Conservation (phyloP, 2,113 vertebrate species). For the Leucoraja erinaceus region DNA sequence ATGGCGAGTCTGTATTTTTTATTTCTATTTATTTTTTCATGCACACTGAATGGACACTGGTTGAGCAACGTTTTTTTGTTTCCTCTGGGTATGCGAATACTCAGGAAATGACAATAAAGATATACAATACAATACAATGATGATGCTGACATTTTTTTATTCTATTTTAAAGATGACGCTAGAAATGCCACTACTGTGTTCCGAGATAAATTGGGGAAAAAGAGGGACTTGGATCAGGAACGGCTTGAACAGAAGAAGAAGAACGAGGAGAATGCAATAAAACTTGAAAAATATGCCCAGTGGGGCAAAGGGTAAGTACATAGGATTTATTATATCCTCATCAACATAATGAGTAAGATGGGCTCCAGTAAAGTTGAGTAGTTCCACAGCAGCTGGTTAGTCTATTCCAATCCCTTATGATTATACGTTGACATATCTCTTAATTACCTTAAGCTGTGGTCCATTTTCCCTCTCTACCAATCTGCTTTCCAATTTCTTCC, state of each 20-base stretch:
- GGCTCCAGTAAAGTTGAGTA: background rate
- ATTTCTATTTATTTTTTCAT: too few species aligned
- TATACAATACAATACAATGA: too few species aligned
- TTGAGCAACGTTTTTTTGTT: too few species aligned
- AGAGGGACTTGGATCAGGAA: constrained; percentile 72
- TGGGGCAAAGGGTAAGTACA: constrained; percentile 88
- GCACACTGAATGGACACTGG: too few species aligned
- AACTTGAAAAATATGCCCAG: constrained; percentile 77
- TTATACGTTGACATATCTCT: background rate
- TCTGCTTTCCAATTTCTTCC: background rate
- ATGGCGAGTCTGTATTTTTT: too few species aligned
- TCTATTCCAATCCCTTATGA: background rate
- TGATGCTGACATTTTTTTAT: rapidly evolving
- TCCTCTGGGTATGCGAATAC: too few species aligned
- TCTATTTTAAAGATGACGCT: constrained; percentile 63
- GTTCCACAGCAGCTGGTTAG: background rate
- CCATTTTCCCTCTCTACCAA: background rate
- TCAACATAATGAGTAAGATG: too few species aligned
- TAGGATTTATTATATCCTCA: background rate
- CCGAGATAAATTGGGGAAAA: constrained; percentile 81
- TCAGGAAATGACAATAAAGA: too few species aligned
- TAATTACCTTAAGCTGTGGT: background rate
- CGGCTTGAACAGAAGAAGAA: constrained; percentile 67
- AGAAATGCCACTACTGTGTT: constrained; percentile 72
- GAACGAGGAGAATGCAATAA: constrained; percentile 65